Conservation (phyloP, 2,113 vertebrate genomes). For the Calyptomena viridis region DNA sequence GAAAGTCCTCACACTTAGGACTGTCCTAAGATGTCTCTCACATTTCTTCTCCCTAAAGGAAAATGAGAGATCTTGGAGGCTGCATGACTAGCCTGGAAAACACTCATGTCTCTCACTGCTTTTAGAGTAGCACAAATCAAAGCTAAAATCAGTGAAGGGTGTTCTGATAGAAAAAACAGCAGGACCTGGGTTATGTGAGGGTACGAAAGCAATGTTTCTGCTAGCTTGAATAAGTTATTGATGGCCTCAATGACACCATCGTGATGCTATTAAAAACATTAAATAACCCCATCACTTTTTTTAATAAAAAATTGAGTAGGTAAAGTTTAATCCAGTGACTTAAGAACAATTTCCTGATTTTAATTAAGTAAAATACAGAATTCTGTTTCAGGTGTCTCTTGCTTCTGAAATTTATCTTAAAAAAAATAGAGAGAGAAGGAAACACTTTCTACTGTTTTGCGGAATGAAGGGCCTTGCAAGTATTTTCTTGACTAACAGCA, state of each 20-base stretch:
- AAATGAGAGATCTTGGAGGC: background rate
- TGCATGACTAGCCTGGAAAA: background rate
- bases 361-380: background rate
- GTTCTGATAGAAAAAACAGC: background rate
- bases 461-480: background rate
- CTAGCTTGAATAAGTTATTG: background rate
- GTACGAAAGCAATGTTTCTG: background rate
- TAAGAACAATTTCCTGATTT: background rate
- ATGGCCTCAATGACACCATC: background rate
- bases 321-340: background rate
- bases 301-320: background rate
- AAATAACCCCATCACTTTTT: background rate
- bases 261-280: background rate
- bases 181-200: background rate
- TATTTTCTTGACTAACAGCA: background rate
- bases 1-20: background rate
- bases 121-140: slow-evolving; percentile 1
- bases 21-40: background rate
- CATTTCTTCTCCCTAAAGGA: background rate
- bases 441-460: background rate
- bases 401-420: background rate
- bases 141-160: background rate
- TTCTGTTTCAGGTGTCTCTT: background rate
- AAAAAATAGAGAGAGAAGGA: background rate
- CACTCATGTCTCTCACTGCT: background rate